Evolutionary conservation across 2,888 invertebrate genomes (phyloP).

Genomic region (Hirtodrosophila duncani): DNA sequence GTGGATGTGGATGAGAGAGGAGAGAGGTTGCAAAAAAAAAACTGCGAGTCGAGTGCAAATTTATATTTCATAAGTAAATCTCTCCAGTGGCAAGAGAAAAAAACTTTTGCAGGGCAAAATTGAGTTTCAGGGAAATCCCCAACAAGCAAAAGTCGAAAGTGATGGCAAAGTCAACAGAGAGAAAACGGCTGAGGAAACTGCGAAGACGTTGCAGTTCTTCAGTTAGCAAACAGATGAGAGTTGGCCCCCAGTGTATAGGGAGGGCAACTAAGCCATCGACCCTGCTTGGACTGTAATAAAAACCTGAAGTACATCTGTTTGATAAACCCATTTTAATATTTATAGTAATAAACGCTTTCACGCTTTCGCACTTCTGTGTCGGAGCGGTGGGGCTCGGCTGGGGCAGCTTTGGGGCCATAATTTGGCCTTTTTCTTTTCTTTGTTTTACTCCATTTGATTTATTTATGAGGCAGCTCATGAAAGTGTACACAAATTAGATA

Average conservation of each 20-base stretch:
- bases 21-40: background rate
- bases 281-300: conserved; percentile 55
- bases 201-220: conserved; percentile 57
- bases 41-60: conserved; percentile 40
- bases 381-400: background rate
- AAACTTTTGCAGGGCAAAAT: conserved; percentile 39
- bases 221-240: conserved; percentile 39
- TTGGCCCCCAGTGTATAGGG: conserved; percentile 11
- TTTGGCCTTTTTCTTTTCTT: background rate
- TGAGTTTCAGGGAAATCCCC: background rate
- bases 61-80: conserved; percentile 66
- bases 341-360: conserved; percentile 69
- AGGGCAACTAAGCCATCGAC: background rate
- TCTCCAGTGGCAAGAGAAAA: conserved; percentile 11
- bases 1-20: background rate
- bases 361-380: conserved; percentile 47
- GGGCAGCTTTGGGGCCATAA: conserved; percentile 15
- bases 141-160: conserved; percentile 50
- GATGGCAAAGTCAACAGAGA: conserved; percentile 61
- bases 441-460: too few species aligned
- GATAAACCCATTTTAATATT: conserved; percentile 69
- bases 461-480: too few species aligned
- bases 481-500: too few species aligned
- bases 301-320: conserved; percentile 64
- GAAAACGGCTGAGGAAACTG: too few species aligned